phyloP scores from a whole-genome alignment of 92 coral and sea anemone species.

The Chrysogorgia sp. region DNA sequence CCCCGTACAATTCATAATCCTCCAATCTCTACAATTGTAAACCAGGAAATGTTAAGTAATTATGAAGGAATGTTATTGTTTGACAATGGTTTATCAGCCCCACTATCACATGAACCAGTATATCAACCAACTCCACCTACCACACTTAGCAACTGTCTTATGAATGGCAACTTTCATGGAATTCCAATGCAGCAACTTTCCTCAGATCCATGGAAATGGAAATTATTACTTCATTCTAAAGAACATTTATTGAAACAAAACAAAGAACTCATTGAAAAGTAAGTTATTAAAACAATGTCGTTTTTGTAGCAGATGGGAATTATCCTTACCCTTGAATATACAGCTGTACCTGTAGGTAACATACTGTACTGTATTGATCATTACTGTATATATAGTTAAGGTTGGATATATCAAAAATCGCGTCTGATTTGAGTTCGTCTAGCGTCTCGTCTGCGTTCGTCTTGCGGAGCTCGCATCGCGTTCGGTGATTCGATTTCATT shows the following conservation, averaged over 20 bases:
- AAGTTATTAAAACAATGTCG: background rate
- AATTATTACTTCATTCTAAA: conserved; percentile 8
- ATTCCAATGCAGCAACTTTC: background rate
- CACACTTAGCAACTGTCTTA: background rate
- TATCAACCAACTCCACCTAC: background rate
- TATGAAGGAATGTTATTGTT: conserved; percentile 4
- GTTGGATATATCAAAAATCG: too few relatives aligned
- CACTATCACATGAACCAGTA: conserved; percentile 8
- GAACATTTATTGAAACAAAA: conserved; percentile 10
- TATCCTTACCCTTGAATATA: too few relatives aligned
- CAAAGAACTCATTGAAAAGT: conserved; percentile 36
- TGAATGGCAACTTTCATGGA: background rate
- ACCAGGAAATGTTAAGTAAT: background rate
- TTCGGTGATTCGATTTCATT: too few relatives aligned
- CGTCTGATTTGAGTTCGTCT: too few relatives aligned
- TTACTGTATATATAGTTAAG: too few relatives aligned
- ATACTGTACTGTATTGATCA: too few relatives aligned
- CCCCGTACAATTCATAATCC: background rate
- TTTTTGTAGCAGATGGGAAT: too few relatives aligned
- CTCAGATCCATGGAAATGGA: background rate
- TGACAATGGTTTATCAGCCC: background rate
- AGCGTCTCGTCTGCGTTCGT: too few relatives aligned
- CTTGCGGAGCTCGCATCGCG: too few relatives aligned
- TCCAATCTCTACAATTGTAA: conserved; percentile 5
- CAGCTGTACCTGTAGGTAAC: background rate